A percentile compares a stretch with the other conserved stretches of the same genome.
phyloP scores from a whole-genome alignment of 2,113 vertebrate species.

The Menura novaehollandiae region DNA sequence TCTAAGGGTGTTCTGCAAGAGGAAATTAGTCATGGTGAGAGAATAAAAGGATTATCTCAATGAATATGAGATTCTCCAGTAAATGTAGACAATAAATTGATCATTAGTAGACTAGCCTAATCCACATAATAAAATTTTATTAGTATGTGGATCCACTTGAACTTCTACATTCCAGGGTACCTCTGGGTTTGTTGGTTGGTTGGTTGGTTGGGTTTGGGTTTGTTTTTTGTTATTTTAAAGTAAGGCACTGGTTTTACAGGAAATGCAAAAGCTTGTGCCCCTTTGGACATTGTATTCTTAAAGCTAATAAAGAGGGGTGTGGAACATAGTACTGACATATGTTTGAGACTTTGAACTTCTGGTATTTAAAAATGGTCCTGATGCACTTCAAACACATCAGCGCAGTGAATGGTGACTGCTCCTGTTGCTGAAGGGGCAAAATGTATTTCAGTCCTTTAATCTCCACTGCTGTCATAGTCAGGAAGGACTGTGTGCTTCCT shows the following conservation, averaged over 20 bases:
- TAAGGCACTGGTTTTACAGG: background rate
- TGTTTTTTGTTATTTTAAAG: background rate
- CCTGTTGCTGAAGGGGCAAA: background rate
- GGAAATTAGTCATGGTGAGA: background rate
- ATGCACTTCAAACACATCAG: background rate
- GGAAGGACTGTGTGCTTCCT: background rate
- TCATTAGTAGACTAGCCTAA: background rate
- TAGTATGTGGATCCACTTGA: background rate
- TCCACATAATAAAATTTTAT: background rate
- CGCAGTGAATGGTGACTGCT: background rate
- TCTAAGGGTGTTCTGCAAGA: background rate
- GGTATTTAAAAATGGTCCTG: background rate
- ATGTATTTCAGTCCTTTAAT: background rate
- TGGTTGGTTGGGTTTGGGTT: fast-evolving
- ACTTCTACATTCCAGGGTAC: background rate
- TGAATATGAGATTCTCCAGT: background rate
- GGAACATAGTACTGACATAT: background rate
- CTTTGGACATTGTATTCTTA: background rate
- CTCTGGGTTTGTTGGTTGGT: background rate
- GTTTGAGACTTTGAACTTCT: background rate
- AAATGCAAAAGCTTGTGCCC: background rate
- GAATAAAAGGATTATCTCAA: conserved; percentile 17
- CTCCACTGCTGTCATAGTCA: background rate
- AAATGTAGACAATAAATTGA: conserved; percentile 1
- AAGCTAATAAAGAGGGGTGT: background rate